These are phyloP conservation scores for Corythaixoides concolor DNA, from an alignment of 2,113 vertebrate genomes.

Conservation along the genomic window DNA sequence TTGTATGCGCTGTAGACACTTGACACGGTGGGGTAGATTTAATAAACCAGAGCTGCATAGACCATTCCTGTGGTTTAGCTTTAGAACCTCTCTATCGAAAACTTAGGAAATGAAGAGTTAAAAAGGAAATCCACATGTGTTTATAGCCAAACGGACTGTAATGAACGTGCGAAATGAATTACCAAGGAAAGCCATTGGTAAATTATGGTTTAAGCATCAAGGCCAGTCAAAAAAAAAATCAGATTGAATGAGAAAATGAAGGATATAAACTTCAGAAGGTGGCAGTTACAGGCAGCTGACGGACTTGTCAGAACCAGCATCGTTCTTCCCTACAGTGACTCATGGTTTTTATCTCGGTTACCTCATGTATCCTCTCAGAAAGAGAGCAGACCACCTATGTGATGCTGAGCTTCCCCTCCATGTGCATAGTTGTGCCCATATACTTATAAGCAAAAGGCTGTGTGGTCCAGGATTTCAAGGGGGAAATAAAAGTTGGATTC, in stretches of 20 bases:
- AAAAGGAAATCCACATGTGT: conserved; percentile 68
- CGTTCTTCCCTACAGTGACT: not conserved
- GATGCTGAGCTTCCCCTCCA: not conserved
- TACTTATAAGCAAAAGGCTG: conserved; percentile 4
- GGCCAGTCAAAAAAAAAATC: not conserved
- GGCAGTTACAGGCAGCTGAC: not conserved
- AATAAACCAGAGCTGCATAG: conserved; percentile 58
- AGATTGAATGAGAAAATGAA: not conserved
- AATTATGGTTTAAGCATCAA: conserved; percentile 28
- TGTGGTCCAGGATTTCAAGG: conserved; percentile 55
- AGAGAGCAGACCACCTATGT: conserved; percentile 31
- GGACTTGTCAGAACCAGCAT: not conserved
- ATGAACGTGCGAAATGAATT: conserved; percentile 65
- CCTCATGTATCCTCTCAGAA: not conserved
- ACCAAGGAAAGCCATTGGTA: conserved; percentile 25
- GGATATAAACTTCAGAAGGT: not conserved
- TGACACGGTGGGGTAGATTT: conserved; percentile 12
- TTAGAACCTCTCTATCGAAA: conserved; percentile 61
- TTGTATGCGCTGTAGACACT: not conserved
- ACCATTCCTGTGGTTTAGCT: conserved; percentile 58
- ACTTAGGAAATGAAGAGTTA: conserved; percentile 67
- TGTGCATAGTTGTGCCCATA: not conserved
- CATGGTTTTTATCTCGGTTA: not conserved
- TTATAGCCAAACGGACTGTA: conserved; percentile 50
- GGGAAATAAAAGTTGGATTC: conserved; percentile 45